These are phyloP conservation scores for Pseudocheirus occidentalis DNA, from an alignment of 2,797 vertebrate species.

Conservation along the genomic window DNA sequence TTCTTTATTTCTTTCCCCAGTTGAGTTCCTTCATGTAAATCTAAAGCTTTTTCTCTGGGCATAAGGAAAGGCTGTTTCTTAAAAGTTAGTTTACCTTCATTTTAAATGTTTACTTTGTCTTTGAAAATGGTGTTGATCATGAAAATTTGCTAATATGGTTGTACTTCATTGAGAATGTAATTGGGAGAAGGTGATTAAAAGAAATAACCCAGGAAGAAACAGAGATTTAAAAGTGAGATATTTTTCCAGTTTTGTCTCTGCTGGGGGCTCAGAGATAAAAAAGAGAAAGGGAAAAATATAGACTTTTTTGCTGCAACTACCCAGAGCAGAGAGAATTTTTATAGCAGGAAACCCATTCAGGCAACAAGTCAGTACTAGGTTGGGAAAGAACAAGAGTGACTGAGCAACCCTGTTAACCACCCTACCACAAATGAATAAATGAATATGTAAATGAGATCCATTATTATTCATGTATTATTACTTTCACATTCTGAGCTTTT, in stretches of 20 bases:
- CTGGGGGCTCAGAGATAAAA: neutral
- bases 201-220: neutral
- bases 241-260: neutral
- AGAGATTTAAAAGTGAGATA: neutral
- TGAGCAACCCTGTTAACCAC: neutral
- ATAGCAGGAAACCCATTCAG: neutral
- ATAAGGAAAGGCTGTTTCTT: neutral
- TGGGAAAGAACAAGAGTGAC: neutral
- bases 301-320: neutral
- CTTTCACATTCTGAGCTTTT: constrained; percentile 35
- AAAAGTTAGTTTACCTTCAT: neutral
- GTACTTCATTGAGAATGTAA: neutral
- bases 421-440: neutral
- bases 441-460: neutral
- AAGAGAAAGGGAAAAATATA: neutral
- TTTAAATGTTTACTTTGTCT: neutral
- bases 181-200: neutral
- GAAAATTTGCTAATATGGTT: neutral
- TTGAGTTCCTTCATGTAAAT: neutral
- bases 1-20: neutral
- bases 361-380: neutral
- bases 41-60: neutral
- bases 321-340: neutral
- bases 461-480: neutral
- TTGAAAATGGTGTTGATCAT: neutral